phyloP scores from a whole-genome alignment of 2,113 vertebrate genomes.

The Podocnemis expansa region DNA sequence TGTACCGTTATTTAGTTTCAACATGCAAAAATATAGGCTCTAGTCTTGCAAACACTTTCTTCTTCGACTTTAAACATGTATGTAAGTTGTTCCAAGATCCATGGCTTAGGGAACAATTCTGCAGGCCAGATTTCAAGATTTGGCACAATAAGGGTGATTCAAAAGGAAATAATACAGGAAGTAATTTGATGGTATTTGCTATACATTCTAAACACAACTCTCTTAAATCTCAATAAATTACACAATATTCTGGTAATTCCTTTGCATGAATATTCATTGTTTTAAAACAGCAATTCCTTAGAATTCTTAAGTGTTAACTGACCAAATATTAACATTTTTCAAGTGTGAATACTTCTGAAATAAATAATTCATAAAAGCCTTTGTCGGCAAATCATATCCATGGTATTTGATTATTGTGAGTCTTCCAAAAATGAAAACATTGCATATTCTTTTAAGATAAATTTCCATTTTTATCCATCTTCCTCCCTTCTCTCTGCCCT shows the following conservation, averaged over 20 bases:
- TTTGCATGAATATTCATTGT: neutral
- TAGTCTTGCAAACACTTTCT: neutral
- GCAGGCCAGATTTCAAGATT: rapidly evolving
- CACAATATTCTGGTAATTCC: neutral
- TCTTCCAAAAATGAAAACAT: neutral
- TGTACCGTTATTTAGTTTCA: neutral
- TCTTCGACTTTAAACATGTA: neutral
- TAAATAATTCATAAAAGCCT: neutral
- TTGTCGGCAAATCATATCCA: neutral
- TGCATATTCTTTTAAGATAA: neutral
- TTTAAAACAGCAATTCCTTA: neutral
- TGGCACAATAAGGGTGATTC: rapidly evolving
- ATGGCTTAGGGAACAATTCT: neutral
- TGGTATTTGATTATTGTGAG: rapidly evolving
- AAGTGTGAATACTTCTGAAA: neutral
- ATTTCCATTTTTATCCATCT: neutral
- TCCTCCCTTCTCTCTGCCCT: neutral
- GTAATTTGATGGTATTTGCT: neutral
- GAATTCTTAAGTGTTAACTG: neutral
- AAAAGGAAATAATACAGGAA: neutral
- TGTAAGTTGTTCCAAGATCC: neutral
- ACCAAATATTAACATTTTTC: neutral
- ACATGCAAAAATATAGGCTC: neutral
- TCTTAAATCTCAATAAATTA: neutral
- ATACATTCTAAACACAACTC: neutral